These are phyloP conservation scores for Cavia porcellus DNA, from an alignment of 2,113 vertebrate genomes.

Conservation along the genomic window DNA sequence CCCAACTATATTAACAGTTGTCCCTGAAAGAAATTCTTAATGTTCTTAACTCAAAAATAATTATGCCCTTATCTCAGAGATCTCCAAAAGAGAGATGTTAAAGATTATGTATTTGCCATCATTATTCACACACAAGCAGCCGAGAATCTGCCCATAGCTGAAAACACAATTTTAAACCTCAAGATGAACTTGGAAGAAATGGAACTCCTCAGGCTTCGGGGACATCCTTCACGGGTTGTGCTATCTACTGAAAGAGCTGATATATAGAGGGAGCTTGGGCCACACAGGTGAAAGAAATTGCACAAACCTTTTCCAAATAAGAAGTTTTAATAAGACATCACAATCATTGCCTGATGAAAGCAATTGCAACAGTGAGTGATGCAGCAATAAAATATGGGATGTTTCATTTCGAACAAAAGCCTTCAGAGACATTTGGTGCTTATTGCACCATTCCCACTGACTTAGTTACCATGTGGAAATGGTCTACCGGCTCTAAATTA, in stretches of 20 bases:
- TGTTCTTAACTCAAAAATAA: neutral
- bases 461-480: slow-evolving; percentile 40
- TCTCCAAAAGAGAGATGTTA: slow-evolving; percentile 18
- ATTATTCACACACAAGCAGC: neutral
- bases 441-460: neutral
- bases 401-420: slow-evolving; percentile 50
- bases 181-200: neutral
- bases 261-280: neutral
- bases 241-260: neutral
- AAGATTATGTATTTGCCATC: neutral
- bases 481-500: neutral
- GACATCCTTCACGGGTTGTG: neutral
- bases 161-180: neutral
- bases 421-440: neutral
- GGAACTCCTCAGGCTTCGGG: neutral
- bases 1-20: neutral
- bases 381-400: neutral
- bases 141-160: neutral
- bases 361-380: neutral
- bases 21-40: neutral
- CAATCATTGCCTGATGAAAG: neutral
- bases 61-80: neutral
- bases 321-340: slow-evolving; percentile 28
- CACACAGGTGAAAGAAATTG: neutral
- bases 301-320: slow-evolving; percentile 16